phyloP scores from a whole-genome alignment of 1,140 invertebrate genomes.

The Lineus longissimus region DNA sequence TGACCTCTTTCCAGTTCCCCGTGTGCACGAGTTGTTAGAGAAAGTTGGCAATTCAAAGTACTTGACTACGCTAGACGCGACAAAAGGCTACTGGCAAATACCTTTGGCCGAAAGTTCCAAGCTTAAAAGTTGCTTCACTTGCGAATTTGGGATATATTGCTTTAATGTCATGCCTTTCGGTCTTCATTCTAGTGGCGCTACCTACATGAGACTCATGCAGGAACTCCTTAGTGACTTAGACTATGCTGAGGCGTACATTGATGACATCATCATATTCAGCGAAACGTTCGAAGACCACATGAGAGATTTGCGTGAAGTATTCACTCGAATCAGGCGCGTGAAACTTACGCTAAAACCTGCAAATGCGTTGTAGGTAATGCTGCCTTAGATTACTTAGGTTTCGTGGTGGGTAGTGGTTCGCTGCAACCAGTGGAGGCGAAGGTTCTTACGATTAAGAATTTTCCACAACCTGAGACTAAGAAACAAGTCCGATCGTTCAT shows the following conservation, averaged over 20 bases:
- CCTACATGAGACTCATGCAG: slow-evolving; percentile 17
- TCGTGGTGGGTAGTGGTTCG: too few relatives aligned
- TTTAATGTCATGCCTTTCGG: slow-evolving; percentile 24
- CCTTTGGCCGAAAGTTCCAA: slow-evolving; percentile 17
- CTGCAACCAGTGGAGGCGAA: too few relatives aligned
- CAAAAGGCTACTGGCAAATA: slow-evolving; percentile 21
- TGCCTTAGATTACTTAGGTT: too few relatives aligned
- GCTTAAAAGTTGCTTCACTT: slow-evolving; percentile 17
- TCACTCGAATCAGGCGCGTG: not conserved
- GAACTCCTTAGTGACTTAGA: slow-evolving; percentile 3
- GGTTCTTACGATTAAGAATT: slow-evolving; percentile 37
- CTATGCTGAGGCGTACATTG: not conserved
- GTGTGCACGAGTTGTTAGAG: too few relatives aligned
- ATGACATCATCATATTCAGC: too few relatives aligned
- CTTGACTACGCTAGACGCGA: slow-evolving; percentile 19
- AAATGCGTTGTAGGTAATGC: slow-evolving; percentile 26
- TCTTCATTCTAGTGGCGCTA: slow-evolving; percentile 11
- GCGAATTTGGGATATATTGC: slow-evolving; percentile 5
- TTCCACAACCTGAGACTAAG: slow-evolving; percentile 31
- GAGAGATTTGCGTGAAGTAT: too few relatives aligned
- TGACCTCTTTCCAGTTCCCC: not conserved
- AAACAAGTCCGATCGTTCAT: too few relatives aligned
- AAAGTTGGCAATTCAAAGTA: too few relatives aligned
- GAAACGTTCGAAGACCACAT: too few relatives aligned
- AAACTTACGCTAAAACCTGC: not conserved